These are phyloP conservation scores for Bombylius major DNA, from an alignment of 2,888 invertebrate species.

Conservation along the genomic window DNA sequence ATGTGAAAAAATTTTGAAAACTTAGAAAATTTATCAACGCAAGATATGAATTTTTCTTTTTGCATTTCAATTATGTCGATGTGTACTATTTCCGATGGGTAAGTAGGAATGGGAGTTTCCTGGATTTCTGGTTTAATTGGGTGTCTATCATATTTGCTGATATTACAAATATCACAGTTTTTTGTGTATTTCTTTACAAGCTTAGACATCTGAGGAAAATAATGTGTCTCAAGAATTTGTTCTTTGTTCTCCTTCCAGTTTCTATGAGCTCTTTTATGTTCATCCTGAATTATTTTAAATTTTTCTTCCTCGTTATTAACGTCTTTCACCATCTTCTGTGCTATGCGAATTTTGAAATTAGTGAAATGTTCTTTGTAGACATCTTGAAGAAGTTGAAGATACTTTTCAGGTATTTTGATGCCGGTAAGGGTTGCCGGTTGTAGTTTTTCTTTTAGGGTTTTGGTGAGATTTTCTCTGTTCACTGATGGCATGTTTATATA, in stretches of 20 bases:
- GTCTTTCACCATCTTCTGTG: no score
- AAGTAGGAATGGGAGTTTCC: not conserved
- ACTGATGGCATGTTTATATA: no score
- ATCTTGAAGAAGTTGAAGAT: no score
- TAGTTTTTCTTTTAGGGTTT: not conserved
- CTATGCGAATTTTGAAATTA: no score
- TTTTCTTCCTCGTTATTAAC: no score
- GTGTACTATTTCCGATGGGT: not conserved
- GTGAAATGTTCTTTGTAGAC: no score
- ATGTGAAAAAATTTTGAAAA: not conserved
- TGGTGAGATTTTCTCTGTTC: no score
- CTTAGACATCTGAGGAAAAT: not conserved
- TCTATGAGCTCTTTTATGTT: no score
- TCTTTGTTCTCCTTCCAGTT: no score
- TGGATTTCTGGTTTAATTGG: not conserved
- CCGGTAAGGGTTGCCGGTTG: no score
- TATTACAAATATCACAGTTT: not conserved
- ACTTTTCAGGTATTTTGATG: no score
- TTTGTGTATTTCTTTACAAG: not conserved
- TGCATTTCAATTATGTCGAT: not conserved
- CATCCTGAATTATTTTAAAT: no score
- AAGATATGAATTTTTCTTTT: not conserved
- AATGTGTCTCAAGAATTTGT: not conserved
- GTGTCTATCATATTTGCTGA: not conserved
- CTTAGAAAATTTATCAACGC: conserved; percentile 2